These are phyloP conservation scores for Pampus argenteus DNA, from an alignment of 2,797 vertebrate species.

Conservation along the genomic window DNA sequence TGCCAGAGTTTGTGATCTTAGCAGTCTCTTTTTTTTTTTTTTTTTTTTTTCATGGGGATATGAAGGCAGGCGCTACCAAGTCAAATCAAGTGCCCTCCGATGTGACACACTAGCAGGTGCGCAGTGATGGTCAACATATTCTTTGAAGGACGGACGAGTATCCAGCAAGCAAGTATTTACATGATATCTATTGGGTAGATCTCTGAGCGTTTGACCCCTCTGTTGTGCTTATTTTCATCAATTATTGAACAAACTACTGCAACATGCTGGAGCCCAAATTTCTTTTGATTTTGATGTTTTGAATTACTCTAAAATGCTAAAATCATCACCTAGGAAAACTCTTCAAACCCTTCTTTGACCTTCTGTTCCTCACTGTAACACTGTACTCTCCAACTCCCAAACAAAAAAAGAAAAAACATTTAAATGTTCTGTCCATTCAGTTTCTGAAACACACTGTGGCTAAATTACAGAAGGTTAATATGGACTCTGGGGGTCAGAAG, in stretches of 20 bases:
- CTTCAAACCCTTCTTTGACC: slow-evolving; percentile 11
- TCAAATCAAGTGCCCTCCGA: slow-evolving; percentile 32
- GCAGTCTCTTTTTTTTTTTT: slow-evolving; percentile 27
- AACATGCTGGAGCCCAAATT: slow-evolving; percentile 15
- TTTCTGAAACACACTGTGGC: slow-evolving; percentile 21
- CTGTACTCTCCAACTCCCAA: not conserved
- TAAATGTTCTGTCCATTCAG: slow-evolving; percentile 13
- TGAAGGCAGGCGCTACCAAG: slow-evolving; percentile 24
- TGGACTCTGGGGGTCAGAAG: slow-evolving; percentile 19
- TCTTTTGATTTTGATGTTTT: slow-evolving; percentile 7
- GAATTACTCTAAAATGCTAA: not conserved
- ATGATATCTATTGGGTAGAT: slow-evolving; percentile 19
- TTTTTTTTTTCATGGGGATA: slow-evolving; percentile 37
- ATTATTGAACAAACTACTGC: slow-evolving; percentile 12
- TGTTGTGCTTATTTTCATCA: slow-evolving; percentile 18
- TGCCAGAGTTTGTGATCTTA: slow-evolving; percentile 39
- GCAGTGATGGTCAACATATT: slow-evolving; percentile 22
- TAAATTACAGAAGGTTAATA: slow-evolving; percentile 22
- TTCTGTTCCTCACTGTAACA: slow-evolving; percentile 1
- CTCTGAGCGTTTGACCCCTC: slow-evolving; percentile 1
- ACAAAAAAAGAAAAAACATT: not conserved
- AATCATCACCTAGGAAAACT: slow-evolving; percentile 2
- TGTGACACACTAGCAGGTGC: slow-evolving; percentile 21
- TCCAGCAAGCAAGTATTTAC: slow-evolving; percentile 50
- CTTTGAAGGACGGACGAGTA: slow-evolving; percentile 17